Percentiles rank a stretch among this genome's conserved stretches.
Conservation (phyloP, 2,888 invertebrate species). For the Prosapia bicincta region DNA sequence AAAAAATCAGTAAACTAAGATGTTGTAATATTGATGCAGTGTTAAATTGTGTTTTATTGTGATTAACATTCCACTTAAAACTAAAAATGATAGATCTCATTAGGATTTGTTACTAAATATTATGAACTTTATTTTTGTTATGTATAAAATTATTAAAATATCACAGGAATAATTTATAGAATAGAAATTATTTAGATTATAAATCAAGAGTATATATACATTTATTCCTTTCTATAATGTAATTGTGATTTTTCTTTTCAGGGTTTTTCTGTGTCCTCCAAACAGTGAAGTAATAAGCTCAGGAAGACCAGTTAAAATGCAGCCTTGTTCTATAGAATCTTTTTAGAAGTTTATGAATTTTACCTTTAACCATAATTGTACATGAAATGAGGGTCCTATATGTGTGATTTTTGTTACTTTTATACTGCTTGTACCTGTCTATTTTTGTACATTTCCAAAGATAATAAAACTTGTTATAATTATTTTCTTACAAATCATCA, state of each 20-base stretch:
- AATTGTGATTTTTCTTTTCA: not conserved
- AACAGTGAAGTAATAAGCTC: conserved; percentile 10
- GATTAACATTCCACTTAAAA: too few relatives aligned
- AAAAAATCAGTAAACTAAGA: too few relatives aligned
- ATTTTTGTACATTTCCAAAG: not conserved
- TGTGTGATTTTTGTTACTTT: not conserved
- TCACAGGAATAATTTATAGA: too few relatives aligned
- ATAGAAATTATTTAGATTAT: too few relatives aligned
- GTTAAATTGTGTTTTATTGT: too few relatives aligned
- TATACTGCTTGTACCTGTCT: not conserved
- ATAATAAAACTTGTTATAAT: not conserved
- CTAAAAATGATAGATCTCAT: too few relatives aligned
- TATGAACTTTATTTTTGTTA: too few relatives aligned
- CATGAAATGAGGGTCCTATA: not conserved
- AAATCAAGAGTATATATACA: too few relatives aligned
- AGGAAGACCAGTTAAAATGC: conserved; percentile 13
- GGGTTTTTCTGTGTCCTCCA: conserved; percentile 16
- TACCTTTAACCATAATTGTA: not conserved
- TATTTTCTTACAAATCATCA: conserved; percentile 23
- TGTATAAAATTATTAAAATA: too few relatives aligned
- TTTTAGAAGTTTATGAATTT: not conserved
- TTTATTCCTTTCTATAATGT: too few relatives aligned
- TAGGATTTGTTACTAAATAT: too few relatives aligned
- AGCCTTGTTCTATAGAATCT: conserved; percentile 1
- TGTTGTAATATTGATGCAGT: too few relatives aligned